Evolutionary conservation across 64 coral and sea anemone genomes (phyloP).

Genomic region (Montipora foliosa): DNA sequence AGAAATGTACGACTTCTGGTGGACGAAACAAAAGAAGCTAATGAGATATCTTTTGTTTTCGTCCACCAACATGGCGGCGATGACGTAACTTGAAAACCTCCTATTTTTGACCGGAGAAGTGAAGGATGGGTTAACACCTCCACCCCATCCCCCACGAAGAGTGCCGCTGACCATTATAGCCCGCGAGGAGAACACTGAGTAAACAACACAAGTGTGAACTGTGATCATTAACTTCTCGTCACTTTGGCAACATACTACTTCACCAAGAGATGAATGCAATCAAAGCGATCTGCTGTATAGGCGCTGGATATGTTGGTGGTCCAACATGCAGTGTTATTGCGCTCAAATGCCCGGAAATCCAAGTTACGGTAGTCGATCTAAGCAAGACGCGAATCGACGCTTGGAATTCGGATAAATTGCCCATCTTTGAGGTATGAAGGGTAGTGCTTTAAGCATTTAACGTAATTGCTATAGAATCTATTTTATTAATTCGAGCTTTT

Average conservation of each 20-base stretch:
- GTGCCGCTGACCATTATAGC: no score
- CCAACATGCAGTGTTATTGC: slow-evolving; percentile 98
- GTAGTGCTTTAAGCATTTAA: background rate
- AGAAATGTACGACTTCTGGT: no score
- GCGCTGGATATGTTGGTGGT: slow-evolving; percentile 96
- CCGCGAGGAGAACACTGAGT: no score
- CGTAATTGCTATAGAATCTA: background rate
- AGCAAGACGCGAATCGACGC: slow-evolving; percentile 92
- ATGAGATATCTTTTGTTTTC: no score
- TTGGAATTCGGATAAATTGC: slow-evolving; percentile 93
- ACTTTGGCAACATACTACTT: background rate
- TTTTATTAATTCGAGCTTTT: background rate
- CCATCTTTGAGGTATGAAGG: slow-evolving; percentile 91
- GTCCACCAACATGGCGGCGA: no score
- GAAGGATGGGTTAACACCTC: no score
- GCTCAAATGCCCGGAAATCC: slow-evolving; percentile 93
- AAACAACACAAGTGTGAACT: no score
- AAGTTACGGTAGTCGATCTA: slow-evolving; percentile 92
- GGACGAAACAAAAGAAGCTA: no score
- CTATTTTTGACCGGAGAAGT: no score
- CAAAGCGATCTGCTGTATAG: slow-evolving; percentile 93
- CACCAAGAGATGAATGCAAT: slow-evolving; percentile 62
- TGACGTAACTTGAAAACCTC: no score
- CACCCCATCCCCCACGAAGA: no score
- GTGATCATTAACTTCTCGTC: background rate